These are phyloP conservation scores for Nothura maculosa DNA, from an alignment of 2,797 vertebrate species.

Conservation along the genomic window DNA sequence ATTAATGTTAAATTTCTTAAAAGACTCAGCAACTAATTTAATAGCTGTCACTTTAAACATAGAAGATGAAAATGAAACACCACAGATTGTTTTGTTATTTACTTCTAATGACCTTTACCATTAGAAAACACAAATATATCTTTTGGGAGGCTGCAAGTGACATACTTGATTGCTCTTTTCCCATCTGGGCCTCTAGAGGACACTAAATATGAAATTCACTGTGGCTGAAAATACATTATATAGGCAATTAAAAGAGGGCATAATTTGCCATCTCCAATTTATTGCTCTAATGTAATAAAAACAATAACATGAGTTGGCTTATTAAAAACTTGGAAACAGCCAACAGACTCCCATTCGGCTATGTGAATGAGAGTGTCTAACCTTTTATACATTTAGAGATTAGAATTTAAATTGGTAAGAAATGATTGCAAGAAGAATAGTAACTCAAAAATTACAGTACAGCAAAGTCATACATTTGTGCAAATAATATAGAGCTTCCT, in stretches of 20 bases:
- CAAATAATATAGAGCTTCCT: neutral
- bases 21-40: neutral
- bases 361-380: neutral
- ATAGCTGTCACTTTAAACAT: neutral
- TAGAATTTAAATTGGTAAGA: neutral
- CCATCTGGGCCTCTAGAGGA: neutral
- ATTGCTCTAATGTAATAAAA: neutral
- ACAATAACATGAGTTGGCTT: neutral
- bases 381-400: neutral
- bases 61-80: neutral
- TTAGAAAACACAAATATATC: neutral
- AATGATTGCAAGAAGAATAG: neutral
- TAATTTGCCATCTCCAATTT: neutral
- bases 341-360: neutral
- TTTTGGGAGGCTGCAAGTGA: neutral
- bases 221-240: neutral
- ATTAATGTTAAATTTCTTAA: conserved; percentile 32
- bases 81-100: neutral
- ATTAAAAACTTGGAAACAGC: neutral
- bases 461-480: neutral
- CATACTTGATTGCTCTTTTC: neutral
- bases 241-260: neutral
- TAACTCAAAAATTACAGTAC: neutral
- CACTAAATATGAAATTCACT: neutral
- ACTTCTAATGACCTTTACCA: neutral